Conservation (phyloP, 2,113 vertebrate species). For the Carollia perspicillata region DNA sequence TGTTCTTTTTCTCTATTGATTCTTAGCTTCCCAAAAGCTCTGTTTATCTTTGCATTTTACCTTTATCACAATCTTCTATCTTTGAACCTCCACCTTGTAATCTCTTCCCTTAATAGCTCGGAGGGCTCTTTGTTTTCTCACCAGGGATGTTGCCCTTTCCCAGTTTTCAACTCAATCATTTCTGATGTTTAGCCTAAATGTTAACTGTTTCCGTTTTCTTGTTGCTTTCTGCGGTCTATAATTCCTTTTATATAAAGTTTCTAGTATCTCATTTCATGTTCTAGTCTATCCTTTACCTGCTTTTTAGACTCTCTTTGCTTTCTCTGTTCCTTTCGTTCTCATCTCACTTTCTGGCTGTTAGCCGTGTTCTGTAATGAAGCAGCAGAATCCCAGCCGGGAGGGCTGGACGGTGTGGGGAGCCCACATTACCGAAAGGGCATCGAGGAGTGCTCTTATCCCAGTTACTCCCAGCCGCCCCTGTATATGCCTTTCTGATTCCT, state of each 20-base stretch:
- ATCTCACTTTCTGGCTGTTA: neutral
- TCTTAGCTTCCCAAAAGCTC: neutral
- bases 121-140: neutral
- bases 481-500: neutral
- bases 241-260: neutral
- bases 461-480: neutral
- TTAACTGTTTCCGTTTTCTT: neutral
- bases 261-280: neutral
- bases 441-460: neutral
- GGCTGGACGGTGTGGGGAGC: accelerated
- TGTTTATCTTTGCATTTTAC: neutral
- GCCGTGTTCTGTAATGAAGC: neutral
- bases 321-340: neutral
- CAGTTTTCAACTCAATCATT: neutral
- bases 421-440: neutral
- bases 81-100: neutral
- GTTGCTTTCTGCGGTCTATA: neutral
- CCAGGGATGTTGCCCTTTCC: neutral
- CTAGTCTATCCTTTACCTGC: neutral
- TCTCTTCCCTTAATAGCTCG: neutral
- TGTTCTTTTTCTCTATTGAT: neutral
- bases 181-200: neutral
- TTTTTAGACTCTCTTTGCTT: neutral
- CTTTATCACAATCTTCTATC: neutral
- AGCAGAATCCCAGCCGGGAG: too few species aligned